Evolutionary conservation across 1,140 invertebrate species (phyloP), one percentile per base, ranked within the genome.

Genomic region (Pygmarrhopalites habei): DNA sequence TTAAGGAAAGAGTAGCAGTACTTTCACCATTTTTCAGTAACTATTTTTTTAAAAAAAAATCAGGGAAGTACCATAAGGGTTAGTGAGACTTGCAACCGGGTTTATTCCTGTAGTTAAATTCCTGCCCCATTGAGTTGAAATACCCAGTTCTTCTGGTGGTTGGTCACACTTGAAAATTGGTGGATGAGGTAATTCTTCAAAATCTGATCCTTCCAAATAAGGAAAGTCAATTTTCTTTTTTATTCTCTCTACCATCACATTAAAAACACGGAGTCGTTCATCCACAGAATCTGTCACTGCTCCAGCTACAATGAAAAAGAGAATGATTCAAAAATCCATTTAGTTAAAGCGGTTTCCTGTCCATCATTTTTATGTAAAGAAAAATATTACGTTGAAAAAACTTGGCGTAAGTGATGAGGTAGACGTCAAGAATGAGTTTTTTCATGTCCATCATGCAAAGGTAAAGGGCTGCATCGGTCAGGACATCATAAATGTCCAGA

Each of bases 141-240:
- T 26, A 2, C 41, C 44, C 14, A 3, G 14, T 61, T 51, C 44
- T 7, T 41, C 32, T 41, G 62, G 62, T 26, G 62, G 2, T 14
- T 61, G 32, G 32, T 64, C 62, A 39, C 62, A 64, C 43, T 64
- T 64, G 47, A 64, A 64, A 32, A 64, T 44, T 5, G 47, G 57
- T 23, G 62, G 62, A 52, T 43, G 57, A 10, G 44, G 57, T 7
- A 56, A 30, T 17, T 58, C 28, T 2, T 10, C 4, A 44, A 43
- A 64, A n/a, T 56, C 62, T 3, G 47, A 30, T 2, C 62, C 62
- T 2, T 59, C 29, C 21, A 59, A 46, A 19, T 60, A 64, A 12
- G 26, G 21, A 41, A 64, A 58, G 21, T 52, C 29, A 28, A 64
- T 43, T 32, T 64, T 64, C 30, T 47, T 35, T 14, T 58, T 28